Percentiles rank a stretch among this genome's conserved stretches.
Conservation (phyloP, 1,140 invertebrate species). For the Listronotus oregonensis region DNA sequence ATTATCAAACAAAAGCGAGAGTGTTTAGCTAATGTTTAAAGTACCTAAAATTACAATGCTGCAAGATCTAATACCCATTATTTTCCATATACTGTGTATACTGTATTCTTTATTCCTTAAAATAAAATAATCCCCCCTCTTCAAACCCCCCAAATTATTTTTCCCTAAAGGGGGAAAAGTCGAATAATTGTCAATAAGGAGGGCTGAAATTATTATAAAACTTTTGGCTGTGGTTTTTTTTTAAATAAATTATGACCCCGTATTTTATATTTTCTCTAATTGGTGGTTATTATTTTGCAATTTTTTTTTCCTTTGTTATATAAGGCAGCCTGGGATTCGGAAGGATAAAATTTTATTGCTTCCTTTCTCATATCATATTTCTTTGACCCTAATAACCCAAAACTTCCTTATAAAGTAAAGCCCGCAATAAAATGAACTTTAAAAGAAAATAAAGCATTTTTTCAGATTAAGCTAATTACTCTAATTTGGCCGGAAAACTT, state of each 20-base stretch:
- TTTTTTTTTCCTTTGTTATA: constrained; percentile 46
- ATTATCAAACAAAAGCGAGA: no score
- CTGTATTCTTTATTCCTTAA: no score
- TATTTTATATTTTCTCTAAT: constrained; percentile 45
- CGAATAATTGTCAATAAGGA: constrained; percentile 48
- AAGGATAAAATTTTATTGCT: constrained; percentile 45
- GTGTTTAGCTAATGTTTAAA: no score
- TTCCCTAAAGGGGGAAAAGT: constrained; percentile 37
- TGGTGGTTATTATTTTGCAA: constrained; percentile 48
- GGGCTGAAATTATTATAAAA: constrained; percentile 49
- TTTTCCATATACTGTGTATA: no score
- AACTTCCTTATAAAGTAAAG: no score
- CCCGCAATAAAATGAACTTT: no score
- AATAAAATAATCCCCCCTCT: constrained; percentile 1
- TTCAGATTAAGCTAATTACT: no score
- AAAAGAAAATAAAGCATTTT: no score
- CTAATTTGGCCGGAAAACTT: no score
- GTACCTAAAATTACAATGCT: no score
- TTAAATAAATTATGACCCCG: constrained; percentile 46
- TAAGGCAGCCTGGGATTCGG: constrained; percentile 30
- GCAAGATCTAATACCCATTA: no score
- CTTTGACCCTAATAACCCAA: background rate
- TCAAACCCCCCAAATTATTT: background rate
- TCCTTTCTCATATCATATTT: background rate
- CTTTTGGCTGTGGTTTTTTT: constrained; percentile 45